Conservation (phyloP, 2,888 invertebrate genomes). For the Rhingia rostrata region DNA sequence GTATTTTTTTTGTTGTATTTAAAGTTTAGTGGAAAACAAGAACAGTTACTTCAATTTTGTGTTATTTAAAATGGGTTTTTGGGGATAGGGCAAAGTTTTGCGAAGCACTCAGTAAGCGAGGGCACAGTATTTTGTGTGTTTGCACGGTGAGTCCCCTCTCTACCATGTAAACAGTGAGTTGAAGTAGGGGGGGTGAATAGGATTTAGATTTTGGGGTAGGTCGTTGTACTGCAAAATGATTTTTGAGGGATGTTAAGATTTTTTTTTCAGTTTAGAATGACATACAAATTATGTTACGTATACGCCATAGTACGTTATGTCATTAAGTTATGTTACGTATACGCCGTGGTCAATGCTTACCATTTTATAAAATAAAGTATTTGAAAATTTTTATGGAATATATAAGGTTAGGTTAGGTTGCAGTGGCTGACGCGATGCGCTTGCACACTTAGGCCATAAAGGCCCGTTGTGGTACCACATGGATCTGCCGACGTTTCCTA, state of each 20-base stretch:
- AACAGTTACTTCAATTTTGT: constrained; percentile 21
- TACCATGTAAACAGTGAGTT: background rate
- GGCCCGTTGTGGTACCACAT: too few species aligned
- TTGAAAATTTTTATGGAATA: background rate
- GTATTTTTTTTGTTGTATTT: background rate
- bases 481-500: too few species aligned
- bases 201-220: background rate
- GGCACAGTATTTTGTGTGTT: background rate
- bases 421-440: too few species aligned
- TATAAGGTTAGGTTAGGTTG: too few species aligned
- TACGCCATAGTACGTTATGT: background rate
- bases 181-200: background rate
- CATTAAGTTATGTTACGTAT: background rate
- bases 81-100: background rate
- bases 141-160: too few species aligned
- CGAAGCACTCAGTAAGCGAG: background rate
- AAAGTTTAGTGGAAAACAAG: background rate
- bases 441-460: too few species aligned
- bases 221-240: background rate
- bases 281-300: too few species aligned
- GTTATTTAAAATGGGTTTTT: constrained; percentile 6
- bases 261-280: background rate
- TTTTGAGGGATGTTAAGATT: background rate
- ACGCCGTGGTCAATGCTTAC: background rate
- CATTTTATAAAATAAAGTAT: background rate